These are phyloP conservation scores for Stictonetta naevosa DNA, from an alignment of 2,113 vertebrate genomes.

Conservation along the genomic window DNA sequence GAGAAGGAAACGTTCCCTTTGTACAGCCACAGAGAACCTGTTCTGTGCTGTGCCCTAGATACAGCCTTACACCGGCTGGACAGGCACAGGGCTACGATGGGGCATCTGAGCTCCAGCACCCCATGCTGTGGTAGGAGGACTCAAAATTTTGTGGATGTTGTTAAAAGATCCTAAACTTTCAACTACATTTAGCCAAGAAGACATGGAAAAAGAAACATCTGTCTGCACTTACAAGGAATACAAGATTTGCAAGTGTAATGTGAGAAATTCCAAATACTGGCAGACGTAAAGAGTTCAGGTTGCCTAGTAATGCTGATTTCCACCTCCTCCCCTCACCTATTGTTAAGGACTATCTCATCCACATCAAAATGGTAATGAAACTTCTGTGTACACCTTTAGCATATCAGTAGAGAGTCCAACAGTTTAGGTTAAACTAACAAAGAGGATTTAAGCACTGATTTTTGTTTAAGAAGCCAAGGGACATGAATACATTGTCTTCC, in stretches of 20 bases:
- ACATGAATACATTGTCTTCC: neutral
- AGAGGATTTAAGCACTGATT: neutral
- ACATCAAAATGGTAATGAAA: neutral
- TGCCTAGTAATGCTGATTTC: neutral
- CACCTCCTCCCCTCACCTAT: neutral
- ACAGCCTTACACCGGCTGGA: neutral
- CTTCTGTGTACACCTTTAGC: neutral
- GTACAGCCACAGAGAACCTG: neutral
- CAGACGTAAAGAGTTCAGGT: neutral
- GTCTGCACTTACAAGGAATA: neutral
- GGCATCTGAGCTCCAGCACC: neutral
- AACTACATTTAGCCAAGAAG: neutral
- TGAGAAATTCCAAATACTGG: neutral
- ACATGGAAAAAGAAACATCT: neutral
- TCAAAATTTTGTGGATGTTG: neutral
- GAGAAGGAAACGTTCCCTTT: neutral
- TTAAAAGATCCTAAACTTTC: neutral
- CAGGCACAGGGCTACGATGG: neutral
- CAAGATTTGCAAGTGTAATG: slow-evolving; percentile 4
- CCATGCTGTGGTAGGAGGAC: neutral
- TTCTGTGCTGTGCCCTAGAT: neutral
- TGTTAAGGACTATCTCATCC: neutral
- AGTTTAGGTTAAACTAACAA: neutral
- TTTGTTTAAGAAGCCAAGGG: neutral
- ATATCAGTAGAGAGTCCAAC: neutral